Conservation (phyloP, 1,140 invertebrate genomes). For the Platyscapa corneri region DNA sequence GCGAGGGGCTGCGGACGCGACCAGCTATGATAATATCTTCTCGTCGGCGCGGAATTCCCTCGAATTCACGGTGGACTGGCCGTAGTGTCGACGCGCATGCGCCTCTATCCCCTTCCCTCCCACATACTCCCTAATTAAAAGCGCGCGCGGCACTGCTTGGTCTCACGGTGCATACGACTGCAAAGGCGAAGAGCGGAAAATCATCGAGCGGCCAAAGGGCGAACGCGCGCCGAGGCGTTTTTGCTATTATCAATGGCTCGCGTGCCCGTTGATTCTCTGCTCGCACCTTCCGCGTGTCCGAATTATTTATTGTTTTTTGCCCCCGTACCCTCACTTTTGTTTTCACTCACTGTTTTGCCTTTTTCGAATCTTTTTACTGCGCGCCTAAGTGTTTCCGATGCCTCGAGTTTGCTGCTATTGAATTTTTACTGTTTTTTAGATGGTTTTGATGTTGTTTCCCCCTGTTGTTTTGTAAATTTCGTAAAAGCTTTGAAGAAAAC, state of each 20-base stretch:
- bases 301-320: neutral
- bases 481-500: neutral
- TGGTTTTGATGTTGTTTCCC: too few species aligned
- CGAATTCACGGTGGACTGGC: neutral
- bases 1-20: neutral
- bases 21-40: slow-evolving; percentile 36
- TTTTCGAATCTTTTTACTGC: neutral
- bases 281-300: neutral
- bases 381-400: neutral
- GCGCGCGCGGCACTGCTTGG: neutral
- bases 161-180: neutral
- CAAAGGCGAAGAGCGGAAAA: slow-evolving; percentile 33
- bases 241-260: slow-evolving; percentile 8
- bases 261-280: neutral
- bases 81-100: neutral
- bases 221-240: neutral
- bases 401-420: neutral
- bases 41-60: neutral
- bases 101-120: neutral
- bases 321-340: neutral
- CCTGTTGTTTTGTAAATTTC: neutral
- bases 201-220: slow-evolving; percentile 14
- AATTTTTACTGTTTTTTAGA: neutral
- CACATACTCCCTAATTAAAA: slow-evolving; percentile 21
- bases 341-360: too few species aligned